Conservation (phyloP, 2,797 vertebrate species). For the Acanthurus leucopareius region DNA sequence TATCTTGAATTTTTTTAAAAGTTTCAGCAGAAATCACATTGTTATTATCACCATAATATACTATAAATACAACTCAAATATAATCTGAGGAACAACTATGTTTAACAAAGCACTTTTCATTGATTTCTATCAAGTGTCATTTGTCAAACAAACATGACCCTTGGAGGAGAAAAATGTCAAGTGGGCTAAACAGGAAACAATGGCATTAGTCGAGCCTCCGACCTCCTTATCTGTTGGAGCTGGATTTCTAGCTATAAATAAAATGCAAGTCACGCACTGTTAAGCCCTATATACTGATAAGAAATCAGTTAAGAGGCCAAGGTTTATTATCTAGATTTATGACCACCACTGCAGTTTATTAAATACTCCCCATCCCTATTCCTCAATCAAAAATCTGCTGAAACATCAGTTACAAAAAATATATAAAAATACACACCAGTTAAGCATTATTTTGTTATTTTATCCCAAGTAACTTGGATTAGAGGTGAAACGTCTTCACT, state of each 20-base stretch:
- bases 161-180: constrained; percentile 2
- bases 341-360: constrained; percentile 5
- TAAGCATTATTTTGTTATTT: neutral
- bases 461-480: neutral
- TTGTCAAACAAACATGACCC: constrained; percentile 20
- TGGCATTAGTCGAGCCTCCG: neutral
- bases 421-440: too few relatives aligned
- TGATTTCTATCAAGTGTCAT: neutral
- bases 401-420: constrained; percentile 10
- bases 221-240: constrained; percentile 24
- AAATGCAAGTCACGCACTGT: constrained; percentile 48
- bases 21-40: neutral
- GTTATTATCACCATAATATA: neutral
- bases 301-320: constrained; percentile 48
- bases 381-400: constrained; percentile 12
- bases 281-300: constrained; percentile 67
- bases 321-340: constrained; percentile 51
- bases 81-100: neutral
- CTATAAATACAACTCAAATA: neutral
- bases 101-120: too few relatives aligned
- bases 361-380: neutral
- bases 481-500: too few relatives aligned
- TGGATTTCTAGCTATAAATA: constrained; percentile 24
- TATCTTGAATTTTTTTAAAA: neutral
- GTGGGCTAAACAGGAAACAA: constrained; percentile 24